Conservation (phyloP, 2,888 invertebrate species). For the Phalera bucephala region DNA sequence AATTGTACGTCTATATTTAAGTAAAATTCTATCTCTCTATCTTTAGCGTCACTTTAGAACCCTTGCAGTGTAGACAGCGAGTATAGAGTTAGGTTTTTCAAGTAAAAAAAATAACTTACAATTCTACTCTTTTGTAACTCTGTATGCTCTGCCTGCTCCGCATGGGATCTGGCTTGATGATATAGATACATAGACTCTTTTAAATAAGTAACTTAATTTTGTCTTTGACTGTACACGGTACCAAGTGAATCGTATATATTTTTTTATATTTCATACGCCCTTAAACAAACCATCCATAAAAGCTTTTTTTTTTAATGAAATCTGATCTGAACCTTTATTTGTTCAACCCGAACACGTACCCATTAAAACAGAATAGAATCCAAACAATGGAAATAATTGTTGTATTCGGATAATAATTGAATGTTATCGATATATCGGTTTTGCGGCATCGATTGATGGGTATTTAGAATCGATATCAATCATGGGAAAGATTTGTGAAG, state of each 20-base stretch:
- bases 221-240: slow-evolving; percentile 33
- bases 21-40: too few species aligned
- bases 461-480: slow-evolving; percentile 6
- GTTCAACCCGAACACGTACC: background rate
- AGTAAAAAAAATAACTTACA: too few species aligned
- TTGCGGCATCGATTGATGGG: slow-evolving; percentile 4
- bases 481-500: slow-evolving; percentile 2
- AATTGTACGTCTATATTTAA: too few species aligned
- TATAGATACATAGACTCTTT: too few species aligned
- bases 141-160: too few species aligned
- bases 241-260: slow-evolving; percentile 41
- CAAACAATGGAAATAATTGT: slow-evolving; percentile 1
- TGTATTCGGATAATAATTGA: background rate
- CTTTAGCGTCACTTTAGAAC: too few species aligned
- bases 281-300: slow-evolving; percentile 38
- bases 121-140: too few species aligned
- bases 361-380: background rate
- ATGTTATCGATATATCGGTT: slow-evolving; percentile 2
- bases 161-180: too few species aligned
- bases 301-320: slow-evolving; percentile 37
- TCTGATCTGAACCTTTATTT: slow-evolving; percentile 10
- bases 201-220: slow-evolving; percentile 4
- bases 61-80: too few species aligned
- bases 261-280: slow-evolving; percentile 53
- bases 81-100: too few species aligned